A percentile compares a stretch with the other conserved stretches of the same genome.
Conservation (phyloP, 1,140 invertebrate species). For the Ceratosolen fusciceps region DNA sequence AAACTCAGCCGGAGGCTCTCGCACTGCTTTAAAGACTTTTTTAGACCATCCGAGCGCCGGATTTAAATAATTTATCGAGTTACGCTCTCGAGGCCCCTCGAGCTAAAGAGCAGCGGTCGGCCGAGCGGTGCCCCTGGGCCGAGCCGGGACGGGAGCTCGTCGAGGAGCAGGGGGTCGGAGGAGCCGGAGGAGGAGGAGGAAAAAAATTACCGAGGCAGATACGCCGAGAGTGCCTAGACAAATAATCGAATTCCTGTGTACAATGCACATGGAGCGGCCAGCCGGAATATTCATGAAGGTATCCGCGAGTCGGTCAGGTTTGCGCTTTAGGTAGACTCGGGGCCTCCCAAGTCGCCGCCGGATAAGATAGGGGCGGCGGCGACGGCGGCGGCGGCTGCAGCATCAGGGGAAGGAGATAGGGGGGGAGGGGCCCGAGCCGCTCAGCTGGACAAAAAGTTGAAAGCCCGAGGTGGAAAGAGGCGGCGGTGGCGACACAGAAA, state of each 20-base stretch:
- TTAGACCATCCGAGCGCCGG: neutral
- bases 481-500: conserved; percentile 3
- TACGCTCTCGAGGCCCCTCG: conserved; percentile 1
- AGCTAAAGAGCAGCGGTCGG: no score
- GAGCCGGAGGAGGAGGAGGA: neutral
- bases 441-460: conserved; percentile 12
- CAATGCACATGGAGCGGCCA: conserved; percentile 16
- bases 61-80: conserved; percentile 36
- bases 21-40: conserved; percentile 13
- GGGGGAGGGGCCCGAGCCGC: no score
- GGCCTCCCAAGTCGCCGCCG: conserved; percentile 39
- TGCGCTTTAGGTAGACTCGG: no score
- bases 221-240: neutral
- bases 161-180: neutral
- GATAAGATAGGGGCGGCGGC: conserved; percentile 23
- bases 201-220: neutral
- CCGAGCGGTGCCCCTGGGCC: no score
- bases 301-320: conserved; percentile 44
- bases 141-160: no score
- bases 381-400: neutral
- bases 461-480: neutral
- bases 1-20: conserved; percentile 15
- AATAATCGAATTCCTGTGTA: conserved; percentile 17
- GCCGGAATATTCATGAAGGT: conserved; percentile 44
- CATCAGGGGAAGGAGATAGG: neutral